Conservation (phyloP, 2,797 vertebrate species). For the Bradypodion pumilum region DNA sequence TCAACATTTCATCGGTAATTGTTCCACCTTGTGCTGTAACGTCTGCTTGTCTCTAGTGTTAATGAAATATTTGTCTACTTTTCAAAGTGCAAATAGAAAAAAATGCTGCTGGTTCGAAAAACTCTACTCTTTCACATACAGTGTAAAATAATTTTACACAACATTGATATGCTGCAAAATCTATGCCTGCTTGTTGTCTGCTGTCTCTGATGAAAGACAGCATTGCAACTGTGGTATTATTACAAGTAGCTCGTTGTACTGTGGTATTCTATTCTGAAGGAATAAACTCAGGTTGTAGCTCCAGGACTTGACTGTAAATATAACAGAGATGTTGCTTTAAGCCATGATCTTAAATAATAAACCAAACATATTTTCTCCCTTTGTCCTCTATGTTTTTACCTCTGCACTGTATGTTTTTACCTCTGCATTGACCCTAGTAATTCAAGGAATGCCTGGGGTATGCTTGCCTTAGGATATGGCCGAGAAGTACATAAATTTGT, state of each 20-base stretch:
- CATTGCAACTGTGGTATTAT: not conserved
- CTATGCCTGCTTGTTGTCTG: not conserved
- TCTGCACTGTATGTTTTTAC: not conserved
- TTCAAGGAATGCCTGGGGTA: not conserved
- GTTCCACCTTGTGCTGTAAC: not conserved
- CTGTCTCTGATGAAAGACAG: not conserved
- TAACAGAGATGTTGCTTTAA: not conserved
- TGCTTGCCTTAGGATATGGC: too few species aligned
- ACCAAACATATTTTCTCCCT: not conserved
- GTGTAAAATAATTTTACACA: not conserved
- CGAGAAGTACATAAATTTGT: not conserved
- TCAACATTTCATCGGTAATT: not conserved
- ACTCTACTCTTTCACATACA: not conserved
- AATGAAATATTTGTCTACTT: too few species aligned
- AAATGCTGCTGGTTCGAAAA: not conserved
- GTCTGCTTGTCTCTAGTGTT: not conserved
- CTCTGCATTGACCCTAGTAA: not conserved
- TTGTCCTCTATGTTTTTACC: too few species aligned
- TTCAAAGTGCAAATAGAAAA: not conserved
- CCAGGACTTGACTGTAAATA: not conserved
- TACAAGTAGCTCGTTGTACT: not conserved
- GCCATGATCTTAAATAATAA: too few species aligned
- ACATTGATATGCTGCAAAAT: not conserved
- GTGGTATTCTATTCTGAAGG: not conserved
- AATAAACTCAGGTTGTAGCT: not conserved